A percentile compares a stretch with the other conserved stretches of the same genome.
These are phyloP conservation scores for Hylaeus anthracinus DNA, from an alignment of 1,140 invertebrate species.

Conservation along the genomic window DNA sequence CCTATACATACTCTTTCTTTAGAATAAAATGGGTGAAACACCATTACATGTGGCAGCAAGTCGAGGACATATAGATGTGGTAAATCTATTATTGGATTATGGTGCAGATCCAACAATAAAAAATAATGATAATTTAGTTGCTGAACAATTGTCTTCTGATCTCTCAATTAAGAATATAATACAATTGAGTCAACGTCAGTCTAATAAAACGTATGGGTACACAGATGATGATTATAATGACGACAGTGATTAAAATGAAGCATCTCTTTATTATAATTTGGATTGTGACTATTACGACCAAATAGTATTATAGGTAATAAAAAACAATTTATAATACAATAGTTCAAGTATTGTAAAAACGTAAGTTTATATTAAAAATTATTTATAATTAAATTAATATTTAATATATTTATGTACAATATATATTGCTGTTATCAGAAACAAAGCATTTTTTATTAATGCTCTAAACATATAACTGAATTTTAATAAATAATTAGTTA, in stretches of 20 bases:
- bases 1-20: conserved; percentile 43
- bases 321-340: neutral
- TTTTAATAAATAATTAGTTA: neutral
- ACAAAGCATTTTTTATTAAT: neutral
- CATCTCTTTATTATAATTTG: conserved; percentile 4
- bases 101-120: conserved; percentile 81
- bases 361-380: neutral
- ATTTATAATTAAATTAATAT: conserved; percentile 27
- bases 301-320: conserved; percentile 15
- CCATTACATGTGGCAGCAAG: conserved; percentile 83
- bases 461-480: neutral
- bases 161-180: conserved; percentile 76
- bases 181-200: conserved; percentile 71
- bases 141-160: conserved; percentile 82
- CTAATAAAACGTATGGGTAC: conserved; percentile 61
- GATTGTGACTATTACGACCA: conserved; percentile 29
- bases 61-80: conserved; percentile 83
- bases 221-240: conserved; percentile 74
- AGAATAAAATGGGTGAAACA: conserved; percentile 85
- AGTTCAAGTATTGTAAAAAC: neutral
- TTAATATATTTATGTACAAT: conserved; percentile 5
- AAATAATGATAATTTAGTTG: conserved; percentile 82
- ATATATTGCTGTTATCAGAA: neutral
- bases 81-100: conserved; percentile 83
- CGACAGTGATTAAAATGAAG: conserved; percentile 72